Percentiles rank a stretch among this genome's conserved stretches.
Evolutionary conservation across 2,797 vertebrate species (phyloP).

Genomic region (Sebastes steindachneri): DNA sequence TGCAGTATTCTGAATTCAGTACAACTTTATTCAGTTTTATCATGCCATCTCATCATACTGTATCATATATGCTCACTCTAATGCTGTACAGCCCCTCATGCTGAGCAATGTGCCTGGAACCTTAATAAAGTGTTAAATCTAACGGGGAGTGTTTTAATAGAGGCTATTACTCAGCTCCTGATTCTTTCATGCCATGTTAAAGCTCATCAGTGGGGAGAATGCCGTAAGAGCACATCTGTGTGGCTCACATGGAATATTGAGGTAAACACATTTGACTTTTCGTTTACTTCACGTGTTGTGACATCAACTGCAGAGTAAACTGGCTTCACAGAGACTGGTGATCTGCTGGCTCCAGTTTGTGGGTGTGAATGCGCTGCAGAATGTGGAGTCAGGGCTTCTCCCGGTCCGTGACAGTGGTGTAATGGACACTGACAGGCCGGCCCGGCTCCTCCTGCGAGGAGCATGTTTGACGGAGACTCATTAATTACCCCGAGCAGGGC

Average conservation of each 20-base stretch:
- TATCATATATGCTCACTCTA: neutral
- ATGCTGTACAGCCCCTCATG: neutral
- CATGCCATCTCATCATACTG: neutral
- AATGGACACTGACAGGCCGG: constrained; percentile 64
- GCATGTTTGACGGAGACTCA: constrained; percentile 69
- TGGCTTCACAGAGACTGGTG: neutral
- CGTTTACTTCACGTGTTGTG: neutral
- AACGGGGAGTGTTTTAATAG: neutral
- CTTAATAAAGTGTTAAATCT: constrained; percentile 8
- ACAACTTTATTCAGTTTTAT: too few relatives aligned
- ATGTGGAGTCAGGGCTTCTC: constrained; percentile 28
- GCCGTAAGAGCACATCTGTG: neutral
- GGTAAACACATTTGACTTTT: neutral
- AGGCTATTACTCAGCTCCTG: neutral
- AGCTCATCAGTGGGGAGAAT: neutral
- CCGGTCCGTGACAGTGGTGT: constrained; percentile 11
- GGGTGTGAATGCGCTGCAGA: neutral
- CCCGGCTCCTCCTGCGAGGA: constrained; percentile 26
- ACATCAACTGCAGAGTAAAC: neutral
- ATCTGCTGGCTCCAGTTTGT: neutral
- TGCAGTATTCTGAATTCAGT: too few relatives aligned
- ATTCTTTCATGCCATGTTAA: neutral
- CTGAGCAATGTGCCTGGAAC: neutral
- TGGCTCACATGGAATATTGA: neutral
- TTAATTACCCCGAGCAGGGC: constrained; percentile 72